Base-by-base conservation (phyloP, 1,140 invertebrate genomes). In the Drosophila biarmipes region DNA sequence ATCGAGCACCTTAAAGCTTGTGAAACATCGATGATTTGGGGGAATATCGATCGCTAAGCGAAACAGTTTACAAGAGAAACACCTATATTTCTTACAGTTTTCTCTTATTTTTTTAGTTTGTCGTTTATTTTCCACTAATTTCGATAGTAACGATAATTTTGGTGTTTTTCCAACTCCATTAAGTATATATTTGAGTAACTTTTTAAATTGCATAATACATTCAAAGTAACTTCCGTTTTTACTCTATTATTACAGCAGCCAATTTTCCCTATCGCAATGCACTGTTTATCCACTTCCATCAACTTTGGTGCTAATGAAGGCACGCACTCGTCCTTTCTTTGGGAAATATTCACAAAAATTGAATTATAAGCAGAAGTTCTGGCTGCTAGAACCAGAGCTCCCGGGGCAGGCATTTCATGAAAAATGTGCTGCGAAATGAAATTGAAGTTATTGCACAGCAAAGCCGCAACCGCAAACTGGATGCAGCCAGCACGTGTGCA, bases 401-500 rank as follows among this genome's bases (percentile, higher is more conserved):
- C 10, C 31, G 42, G 55, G 45, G 24, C 48, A 58, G 24, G 35
- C 58, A 59, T 77, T 54, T 42, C 51, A 59, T 86, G 78, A 78
- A 82, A 87, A 82, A 82, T 75, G 71, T 79, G 71, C 61, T 54
- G 45, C 62, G 46, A 78, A 87, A 87, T 87, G 68, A 68, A 89
- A 89, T 82, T 82, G 75, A 79, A 87, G 75, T 89, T 86, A 75
- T 63, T 61, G 78, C 64, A 42, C 27, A 71, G 48, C 74, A 73
- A 64, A 67, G 78, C 77, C 59, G 42, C 82, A 77, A 67, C 54
- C 69, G 19, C 54, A 21, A 52, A 43, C 34, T 34, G 27, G 24
- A 56, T 43, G 54, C 81, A 58, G 59, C 24, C 24, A 24, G 24
- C 24, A 24, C 24, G 24, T 24, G 24, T 24, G 24, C 59, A 59